These are phyloP conservation scores for Coturnix japonica DNA, from an alignment of 2,113 vertebrate genomes.

Conservation along the genomic window DNA sequence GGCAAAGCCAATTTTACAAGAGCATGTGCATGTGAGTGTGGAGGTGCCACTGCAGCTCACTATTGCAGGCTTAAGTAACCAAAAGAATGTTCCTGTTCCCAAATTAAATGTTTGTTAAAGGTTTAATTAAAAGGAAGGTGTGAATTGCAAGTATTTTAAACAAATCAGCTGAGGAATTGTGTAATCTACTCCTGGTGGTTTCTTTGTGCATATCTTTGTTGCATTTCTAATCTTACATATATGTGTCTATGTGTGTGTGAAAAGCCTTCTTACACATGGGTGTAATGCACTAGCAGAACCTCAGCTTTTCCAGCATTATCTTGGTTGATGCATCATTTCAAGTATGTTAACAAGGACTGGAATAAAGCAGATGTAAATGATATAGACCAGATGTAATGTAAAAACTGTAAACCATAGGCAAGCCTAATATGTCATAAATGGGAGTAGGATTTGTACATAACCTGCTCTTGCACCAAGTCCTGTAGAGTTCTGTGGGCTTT, in stretches of 20 bases:
- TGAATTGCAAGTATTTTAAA: not conserved
- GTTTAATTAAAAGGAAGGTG: not conserved
- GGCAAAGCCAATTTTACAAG: not conserved
- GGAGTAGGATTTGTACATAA: not conserved
- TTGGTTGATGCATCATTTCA: not conserved
- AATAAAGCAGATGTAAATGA: not conserved
- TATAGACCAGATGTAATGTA: not conserved
- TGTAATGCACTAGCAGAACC: not conserved
- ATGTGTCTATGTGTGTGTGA: not conserved
- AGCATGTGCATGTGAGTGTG: not conserved
- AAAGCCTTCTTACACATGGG: not conserved
- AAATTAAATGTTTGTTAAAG: not conserved
- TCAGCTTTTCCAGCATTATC: not conserved
- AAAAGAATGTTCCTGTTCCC: not conserved
- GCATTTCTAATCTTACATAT: not conserved
- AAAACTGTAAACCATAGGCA: not conserved
- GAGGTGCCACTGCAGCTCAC: not conserved
- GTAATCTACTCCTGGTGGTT: not conserved
- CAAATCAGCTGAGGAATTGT: not conserved
- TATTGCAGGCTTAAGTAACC: not conserved
- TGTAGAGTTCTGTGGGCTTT: not conserved
- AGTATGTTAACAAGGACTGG: not conserved
- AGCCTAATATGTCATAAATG: not conserved
- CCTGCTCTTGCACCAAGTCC: not conserved
- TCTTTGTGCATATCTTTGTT: rapidly evolving